phyloP scores from a whole-genome alignment of 2,113 vertebrate species.

The Rhegmatorhina hoffmannsi region DNA sequence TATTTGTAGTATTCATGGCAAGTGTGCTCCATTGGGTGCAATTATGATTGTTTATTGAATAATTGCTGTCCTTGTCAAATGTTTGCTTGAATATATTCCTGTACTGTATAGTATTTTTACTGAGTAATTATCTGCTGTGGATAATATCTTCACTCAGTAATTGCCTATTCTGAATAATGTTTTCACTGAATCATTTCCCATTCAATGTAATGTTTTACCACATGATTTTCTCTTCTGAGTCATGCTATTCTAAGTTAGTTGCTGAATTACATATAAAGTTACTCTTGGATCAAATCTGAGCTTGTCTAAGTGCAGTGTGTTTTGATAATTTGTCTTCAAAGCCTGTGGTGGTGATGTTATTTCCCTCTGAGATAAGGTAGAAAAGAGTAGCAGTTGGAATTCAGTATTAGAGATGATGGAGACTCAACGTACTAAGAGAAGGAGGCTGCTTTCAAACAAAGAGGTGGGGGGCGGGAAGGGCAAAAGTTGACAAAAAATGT shows the following conservation, averaged over 20 bases:
- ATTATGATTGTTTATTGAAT: slow-evolving; percentile 80
- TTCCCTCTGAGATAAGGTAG: neutral
- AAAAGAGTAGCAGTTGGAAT: neutral
- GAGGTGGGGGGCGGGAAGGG: neutral
- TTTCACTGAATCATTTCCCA: slow-evolving; percentile 78
- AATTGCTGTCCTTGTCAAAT: slow-evolving; percentile 79
- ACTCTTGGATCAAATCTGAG: neutral
- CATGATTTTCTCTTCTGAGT: slow-evolving; percentile 72
- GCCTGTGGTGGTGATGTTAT: neutral
- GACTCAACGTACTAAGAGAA: neutral
- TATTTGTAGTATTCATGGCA: slow-evolving; percentile 64
- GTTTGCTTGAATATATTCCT: slow-evolving; percentile 76
- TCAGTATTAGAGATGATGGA: neutral
- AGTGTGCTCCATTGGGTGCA: slow-evolving; percentile 70
- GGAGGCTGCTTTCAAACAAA: neutral
- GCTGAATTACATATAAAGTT: slow-evolving; percentile 56
- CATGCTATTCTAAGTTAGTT: slow-evolving; percentile 70
- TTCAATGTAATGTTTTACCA: slow-evolving; percentile 67
- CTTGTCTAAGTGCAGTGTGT: neutral
- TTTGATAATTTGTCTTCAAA: neutral
- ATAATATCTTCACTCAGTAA: slow-evolving; percentile 78
- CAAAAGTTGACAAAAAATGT: neutral
- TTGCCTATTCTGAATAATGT: slow-evolving; percentile 78
- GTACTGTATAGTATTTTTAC: slow-evolving; percentile 72
- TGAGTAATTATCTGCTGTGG: slow-evolving; percentile 75